Evolutionary conservation across 2,797 vertebrate species (phyloP), one percentile per base, ranked within the genome.

Genomic region (Sebastiscus albofasciatus): DNA sequence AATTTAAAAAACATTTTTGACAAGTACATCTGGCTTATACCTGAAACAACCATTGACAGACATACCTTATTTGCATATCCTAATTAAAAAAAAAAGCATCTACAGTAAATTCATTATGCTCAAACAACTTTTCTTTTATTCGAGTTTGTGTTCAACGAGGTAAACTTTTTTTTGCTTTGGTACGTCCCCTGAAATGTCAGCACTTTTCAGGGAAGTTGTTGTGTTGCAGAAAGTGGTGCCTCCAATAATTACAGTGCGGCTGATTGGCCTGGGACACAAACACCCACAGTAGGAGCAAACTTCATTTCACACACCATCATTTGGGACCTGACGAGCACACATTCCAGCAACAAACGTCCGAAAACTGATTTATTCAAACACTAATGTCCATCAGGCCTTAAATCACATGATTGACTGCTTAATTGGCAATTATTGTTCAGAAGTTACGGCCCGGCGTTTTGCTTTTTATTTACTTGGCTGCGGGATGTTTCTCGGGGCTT

Each of bases 81-180:
- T 83, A 77, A 90, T 89, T 85, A 11, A 77, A 18, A 46, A 72
- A 85, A 83, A 67, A 54, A 4, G 54, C 55, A 73, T 67, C 59
- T 20, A 79, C 65, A 65, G 6, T 61, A 4, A 67, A 55, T 66
- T 66, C 20, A 77, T 80, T 85, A 67, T 62, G 24, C 31, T 67
- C 29, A 49, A 29, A 62, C 6, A 29, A 54, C 46, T 81, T 75
- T 20, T 74, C 52, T 29, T 39, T 16, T 56, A 26, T 24, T 34
- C 6, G 5, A 39, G 24, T 56, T 58, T 29, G 26, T 70, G 61
- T 46, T 66, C n/a, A 26, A 7, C 6, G 22, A 34, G 18, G 4
- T 36, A 62, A 75, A 73, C 24, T 62, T 67, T 73, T 73, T 46
- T 16, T 62, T 65, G 39, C 66, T 75, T 34, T 36, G 20, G 29